Base-by-base conservation (phyloP, 2,888 invertebrate genomes). In the Cybosia mesomella region DNA sequence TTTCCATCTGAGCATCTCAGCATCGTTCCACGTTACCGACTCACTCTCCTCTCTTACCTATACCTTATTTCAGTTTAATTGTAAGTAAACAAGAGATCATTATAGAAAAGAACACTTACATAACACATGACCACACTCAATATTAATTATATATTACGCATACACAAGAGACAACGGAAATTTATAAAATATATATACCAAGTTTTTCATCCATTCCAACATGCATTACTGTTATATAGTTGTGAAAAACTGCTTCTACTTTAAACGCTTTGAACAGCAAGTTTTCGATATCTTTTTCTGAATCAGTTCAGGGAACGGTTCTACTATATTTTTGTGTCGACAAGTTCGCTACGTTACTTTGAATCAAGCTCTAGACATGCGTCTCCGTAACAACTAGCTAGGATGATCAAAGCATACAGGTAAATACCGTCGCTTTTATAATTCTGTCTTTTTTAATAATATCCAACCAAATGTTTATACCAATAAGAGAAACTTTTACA, bases 21-120 rank as follows among this genome's bases (percentile, higher is more conserved):
- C 82, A 79, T 77, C 82, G 81, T 80, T 84, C 80, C 82, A 78
- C 68, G 76, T 65, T 67, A 82, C 54, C 21, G 21, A 24, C 54
- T 55, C 10, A 22, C 28, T 32, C 74, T 74, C 75, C 72, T 73
- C 75, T 74, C 75, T n/a, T n/a, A n/a, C n/a, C n/a, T 87, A 65
- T 83, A 83, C 89, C 90, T 80, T 90, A 92, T 93, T 94, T 85
- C 94, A 92, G 91, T 85, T 88, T 91, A 87, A 94, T 93, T 94
- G 95, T 93, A 94, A 94, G 86, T 87, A 91, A 94, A 94, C 91
- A 84, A 88, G 93, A 92, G 92, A 93, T 92, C 91, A 92, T 84
- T 74, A 80, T 86, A 87, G 80, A 85, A 89, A 87, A 91, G 72
- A 89, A 91, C 80, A 82, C 82, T 84, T 86, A 79, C 68, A 67